Evolutionary conservation across 2,113 vertebrate genomes (phyloP).

Genomic region (Epinephelus cyanopodus): DNA sequence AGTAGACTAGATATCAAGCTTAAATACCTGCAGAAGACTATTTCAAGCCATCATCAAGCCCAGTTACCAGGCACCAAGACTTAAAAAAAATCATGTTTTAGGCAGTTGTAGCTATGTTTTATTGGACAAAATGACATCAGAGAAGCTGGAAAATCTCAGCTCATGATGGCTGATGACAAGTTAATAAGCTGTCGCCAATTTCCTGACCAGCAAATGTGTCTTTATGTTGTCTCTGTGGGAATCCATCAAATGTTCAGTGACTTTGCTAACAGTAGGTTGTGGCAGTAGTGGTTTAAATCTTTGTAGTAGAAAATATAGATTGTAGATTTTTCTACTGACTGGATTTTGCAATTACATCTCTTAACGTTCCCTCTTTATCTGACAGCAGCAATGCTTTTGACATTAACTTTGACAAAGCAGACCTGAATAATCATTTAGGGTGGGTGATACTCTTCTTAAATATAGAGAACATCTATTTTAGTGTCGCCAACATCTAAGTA

Average conservation of each 20-base stretch:
- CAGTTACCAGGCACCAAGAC: background rate
- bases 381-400: background rate
- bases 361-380: background rate
- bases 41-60: background rate
- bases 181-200: background rate
- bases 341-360: background rate
- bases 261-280: background rate
- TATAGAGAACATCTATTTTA: background rate
- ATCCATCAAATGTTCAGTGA: background rate
- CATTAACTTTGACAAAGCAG: conserved; percentile 5
- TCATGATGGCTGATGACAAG: background rate
- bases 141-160: background rate
- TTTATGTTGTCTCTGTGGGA: background rate
- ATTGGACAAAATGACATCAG: background rate
- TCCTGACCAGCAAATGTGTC: background rate
- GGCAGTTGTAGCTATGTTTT: background rate
- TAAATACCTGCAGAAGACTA: background rate
- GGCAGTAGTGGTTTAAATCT: too few relatives aligned
- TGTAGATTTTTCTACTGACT: background rate
- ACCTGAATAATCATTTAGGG: background rate
- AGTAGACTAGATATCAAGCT: conserved; percentile 1
- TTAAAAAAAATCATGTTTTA: background rate
- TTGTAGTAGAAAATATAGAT: background rate
- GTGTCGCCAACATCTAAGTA: background rate
- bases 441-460: background rate